Conservation (phyloP, 2,797 vertebrate genomes). For the Sorex maritimensis region DNA sequence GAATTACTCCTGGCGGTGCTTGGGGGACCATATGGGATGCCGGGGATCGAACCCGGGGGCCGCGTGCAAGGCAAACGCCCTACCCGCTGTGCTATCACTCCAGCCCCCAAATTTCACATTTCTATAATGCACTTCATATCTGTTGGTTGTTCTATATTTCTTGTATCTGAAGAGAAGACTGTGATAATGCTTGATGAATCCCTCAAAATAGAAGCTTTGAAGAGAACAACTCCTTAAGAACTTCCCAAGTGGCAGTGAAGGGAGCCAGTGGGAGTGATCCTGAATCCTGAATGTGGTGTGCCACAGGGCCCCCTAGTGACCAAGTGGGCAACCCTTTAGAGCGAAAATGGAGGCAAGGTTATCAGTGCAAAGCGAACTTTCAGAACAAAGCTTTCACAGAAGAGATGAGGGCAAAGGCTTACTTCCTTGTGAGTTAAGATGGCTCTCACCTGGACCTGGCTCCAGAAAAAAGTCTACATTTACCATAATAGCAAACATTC, state of each 20-base stretch:
- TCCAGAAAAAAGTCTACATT: not conserved
- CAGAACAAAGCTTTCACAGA: not conserved
- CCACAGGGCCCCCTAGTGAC: constrained; percentile 71
- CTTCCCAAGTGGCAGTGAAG: not conserved
- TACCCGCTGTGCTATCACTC: no score
- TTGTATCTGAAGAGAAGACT: constrained; percentile 55
- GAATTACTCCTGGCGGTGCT: no score
- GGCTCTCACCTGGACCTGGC: not conserved
- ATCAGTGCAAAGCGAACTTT: rapidly evolving
- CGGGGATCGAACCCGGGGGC: no score
- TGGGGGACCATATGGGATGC: no score
- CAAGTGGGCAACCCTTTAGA: not conserved
- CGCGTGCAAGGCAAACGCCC: no score
- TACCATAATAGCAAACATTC: not conserved
- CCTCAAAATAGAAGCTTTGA: constrained; percentile 16
- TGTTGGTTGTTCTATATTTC: not conserved
- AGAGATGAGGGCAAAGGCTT: not conserved
- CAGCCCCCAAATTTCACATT: not conserved
- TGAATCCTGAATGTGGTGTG: constrained; percentile 33
- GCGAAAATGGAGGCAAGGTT: not conserved
- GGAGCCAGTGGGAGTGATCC: not conserved
- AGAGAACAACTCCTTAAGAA: not conserved
- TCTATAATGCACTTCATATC: not conserved
- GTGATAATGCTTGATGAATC: constrained; percentile 13
- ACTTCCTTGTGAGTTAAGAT: not conserved